Percentiles rank a stretch among this genome's conserved stretches.
Conservation (phyloP, 2,797 vertebrate genomes). For the Coregonus suidteri region DNA sequence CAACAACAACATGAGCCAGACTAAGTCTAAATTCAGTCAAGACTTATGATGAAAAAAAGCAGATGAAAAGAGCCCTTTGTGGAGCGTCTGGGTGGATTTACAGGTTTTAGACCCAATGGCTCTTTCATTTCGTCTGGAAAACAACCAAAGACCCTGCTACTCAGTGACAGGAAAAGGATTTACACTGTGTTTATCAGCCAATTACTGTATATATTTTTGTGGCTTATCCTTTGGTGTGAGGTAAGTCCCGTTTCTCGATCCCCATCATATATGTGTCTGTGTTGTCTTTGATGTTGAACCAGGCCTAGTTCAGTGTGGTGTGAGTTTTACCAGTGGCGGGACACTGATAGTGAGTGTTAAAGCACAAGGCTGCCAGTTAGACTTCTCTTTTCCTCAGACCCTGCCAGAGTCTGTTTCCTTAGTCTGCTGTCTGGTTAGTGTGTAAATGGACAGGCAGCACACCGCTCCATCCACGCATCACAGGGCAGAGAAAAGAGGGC, state of each 20-base stretch:
- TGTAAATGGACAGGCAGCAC: not conserved
- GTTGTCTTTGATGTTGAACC: not conserved
- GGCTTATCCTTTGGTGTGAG: not conserved
- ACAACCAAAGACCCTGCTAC: not conserved
- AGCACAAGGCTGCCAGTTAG: not conserved
- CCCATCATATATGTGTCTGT: not conserved
- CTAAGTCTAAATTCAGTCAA: not conserved
- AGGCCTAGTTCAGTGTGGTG: not conserved
- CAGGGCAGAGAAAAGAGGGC: not conserved
- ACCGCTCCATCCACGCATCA: not conserved
- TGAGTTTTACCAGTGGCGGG: not conserved
- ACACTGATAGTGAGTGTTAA: not conserved
- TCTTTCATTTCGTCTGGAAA: slow-evolving; percentile 1
- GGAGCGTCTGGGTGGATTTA: not conserved
- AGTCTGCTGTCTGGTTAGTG: not conserved
- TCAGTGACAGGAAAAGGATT: slow-evolving; percentile 3
- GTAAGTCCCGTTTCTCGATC: not conserved
- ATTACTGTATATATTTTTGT: not conserved
- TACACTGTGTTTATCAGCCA: not conserved
- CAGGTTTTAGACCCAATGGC: not conserved
- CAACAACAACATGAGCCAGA: not conserved
- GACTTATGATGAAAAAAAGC: not conserved
- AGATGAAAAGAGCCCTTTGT: not conserved
- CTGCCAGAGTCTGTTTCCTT: no score
- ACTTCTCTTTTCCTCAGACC: not conserved